Conservation (phyloP, 2,797 vertebrate genomes). For the Astyanax mexicanus region DNA sequence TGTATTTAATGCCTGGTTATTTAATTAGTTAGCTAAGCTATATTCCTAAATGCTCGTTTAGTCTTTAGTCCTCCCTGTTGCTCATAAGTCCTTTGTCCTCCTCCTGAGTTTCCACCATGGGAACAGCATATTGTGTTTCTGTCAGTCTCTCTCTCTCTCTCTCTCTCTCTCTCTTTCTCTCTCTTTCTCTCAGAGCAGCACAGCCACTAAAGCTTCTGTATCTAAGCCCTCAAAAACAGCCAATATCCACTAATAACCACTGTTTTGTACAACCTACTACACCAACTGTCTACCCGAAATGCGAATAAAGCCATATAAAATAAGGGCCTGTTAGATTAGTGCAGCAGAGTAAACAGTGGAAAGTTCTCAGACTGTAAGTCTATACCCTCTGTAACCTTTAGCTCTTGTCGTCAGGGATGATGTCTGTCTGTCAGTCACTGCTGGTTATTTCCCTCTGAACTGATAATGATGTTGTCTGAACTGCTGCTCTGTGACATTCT, state of each 20-base stretch:
- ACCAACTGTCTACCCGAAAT: not conserved
- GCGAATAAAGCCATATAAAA: not conserved
- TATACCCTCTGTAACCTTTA: not conserved
- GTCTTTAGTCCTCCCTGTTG: too few species aligned
- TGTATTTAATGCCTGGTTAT: too few species aligned
- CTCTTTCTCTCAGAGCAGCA: too few species aligned
- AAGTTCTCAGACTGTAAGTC: not conserved
- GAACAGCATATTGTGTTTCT: slow-evolving; percentile 53
- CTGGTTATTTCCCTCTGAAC: not conserved
- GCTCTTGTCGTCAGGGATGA: not conserved
- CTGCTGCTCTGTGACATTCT: not conserved
- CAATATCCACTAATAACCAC: too few species aligned
- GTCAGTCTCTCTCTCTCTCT: slow-evolving; percentile 2
- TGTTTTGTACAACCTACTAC: too few species aligned
- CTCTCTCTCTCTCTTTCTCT: too few species aligned
- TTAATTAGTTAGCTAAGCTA: too few species aligned
- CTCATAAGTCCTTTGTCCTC: not conserved
- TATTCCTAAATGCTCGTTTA: too few species aligned
- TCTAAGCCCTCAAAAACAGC: too few species aligned
- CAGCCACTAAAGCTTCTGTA: not conserved
- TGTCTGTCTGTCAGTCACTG: not conserved
- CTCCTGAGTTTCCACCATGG: slow-evolving; percentile 67
- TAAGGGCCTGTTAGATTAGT: not conserved
- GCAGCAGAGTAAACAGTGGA: not conserved
- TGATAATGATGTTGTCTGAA: too few species aligned